Percentiles rank a stretch among this genome's conserved stretches.
Evolutionary conservation across 1,140 invertebrate species (phyloP).

Genomic region (Drosophila sucinea): DNA sequence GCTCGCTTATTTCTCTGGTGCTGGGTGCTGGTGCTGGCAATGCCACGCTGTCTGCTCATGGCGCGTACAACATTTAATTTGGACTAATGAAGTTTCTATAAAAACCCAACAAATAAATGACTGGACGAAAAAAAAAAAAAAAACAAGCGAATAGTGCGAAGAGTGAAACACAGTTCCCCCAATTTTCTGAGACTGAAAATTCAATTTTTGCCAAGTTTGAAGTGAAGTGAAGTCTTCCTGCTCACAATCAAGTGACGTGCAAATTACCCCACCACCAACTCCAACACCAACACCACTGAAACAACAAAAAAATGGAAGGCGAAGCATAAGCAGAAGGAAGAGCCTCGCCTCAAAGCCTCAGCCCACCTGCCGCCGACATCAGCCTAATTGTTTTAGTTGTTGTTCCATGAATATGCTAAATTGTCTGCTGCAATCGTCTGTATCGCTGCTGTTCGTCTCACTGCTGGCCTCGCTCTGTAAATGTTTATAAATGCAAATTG

Average conservation of each 20-base stretch:
- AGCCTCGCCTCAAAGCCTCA: background rate
- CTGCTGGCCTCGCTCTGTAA: conserved; percentile 46
- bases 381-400: conserved; percentile 77
- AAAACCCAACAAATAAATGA: conserved; percentile 39
- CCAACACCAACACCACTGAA: conserved; percentile 40
- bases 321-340: background rate
- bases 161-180: conserved; percentile 18
- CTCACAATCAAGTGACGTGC: conserved; percentile 71
- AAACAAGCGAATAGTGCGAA: conserved; percentile 12
- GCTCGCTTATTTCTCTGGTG: background rate
- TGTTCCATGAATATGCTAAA: conserved; percentile 80
- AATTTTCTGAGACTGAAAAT: conserved; percentile 24
- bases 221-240: conserved; percentile 61
- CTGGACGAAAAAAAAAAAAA: conserved; percentile 1
- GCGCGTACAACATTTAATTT: conserved; percentile 75
- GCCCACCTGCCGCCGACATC: conserved; percentile 61
- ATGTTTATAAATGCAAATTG: conserved; percentile 81
- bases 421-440: conserved; percentile 59
- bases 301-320: conserved; percentile 12
- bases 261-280: conserved; percentile 53
- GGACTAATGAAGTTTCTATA: conserved; percentile 75
- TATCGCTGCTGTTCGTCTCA: conserved; percentile 30
- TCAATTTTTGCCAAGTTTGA: conserved; percentile 50
- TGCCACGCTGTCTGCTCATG: conserved; percentile 71
- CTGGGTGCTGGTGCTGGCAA: conserved; percentile 26